Percentiles rank a stretch among this genome's conserved stretches.
phyloP scores from a whole-genome alignment of 2,888 invertebrate genomes.

The Urechis unicinctus region DNA sequence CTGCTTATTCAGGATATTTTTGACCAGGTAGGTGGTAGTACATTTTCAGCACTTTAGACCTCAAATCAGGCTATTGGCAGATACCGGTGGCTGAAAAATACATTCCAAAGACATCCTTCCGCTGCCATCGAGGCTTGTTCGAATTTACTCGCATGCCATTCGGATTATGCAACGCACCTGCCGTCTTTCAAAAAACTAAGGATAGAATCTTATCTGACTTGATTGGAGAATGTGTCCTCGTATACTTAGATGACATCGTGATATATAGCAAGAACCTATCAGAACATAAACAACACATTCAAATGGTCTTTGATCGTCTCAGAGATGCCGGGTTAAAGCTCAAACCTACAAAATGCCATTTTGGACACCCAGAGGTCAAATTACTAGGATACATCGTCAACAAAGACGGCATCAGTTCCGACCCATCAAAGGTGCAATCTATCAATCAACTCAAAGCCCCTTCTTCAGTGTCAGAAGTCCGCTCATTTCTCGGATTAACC shows the following conservation, averaged over 20 bases:
- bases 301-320: neutral
- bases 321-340: neutral
- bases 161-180: too few species aligned
- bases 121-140: too few species aligned
- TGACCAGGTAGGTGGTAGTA: too few species aligned
- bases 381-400: conserved; percentile 1
- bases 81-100: conserved; percentile 1
- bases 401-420: conserved; percentile 2
- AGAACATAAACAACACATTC: too few species aligned
- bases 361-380: conserved; percentile 1
- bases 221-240: neutral
- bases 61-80: conserved; percentile 7
- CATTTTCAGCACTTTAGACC: conserved; percentile 4
- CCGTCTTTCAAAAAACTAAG: conserved; percentile 6
- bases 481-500: too few species aligned
- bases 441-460: neutral
- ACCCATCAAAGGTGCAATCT: conserved; percentile 7
- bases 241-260: conserved; percentile 7
- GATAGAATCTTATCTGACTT: neutral
- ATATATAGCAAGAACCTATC: neutral
- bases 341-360: neutral
- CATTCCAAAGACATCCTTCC: conserved; percentile 8
- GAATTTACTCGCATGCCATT: conserved; percentile 7
- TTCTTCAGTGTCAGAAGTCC: too few species aligned
- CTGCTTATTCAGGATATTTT: too few species aligned